Conservation (phyloP, 2,113 vertebrate genomes). For the Talpa occidentalis region DNA sequence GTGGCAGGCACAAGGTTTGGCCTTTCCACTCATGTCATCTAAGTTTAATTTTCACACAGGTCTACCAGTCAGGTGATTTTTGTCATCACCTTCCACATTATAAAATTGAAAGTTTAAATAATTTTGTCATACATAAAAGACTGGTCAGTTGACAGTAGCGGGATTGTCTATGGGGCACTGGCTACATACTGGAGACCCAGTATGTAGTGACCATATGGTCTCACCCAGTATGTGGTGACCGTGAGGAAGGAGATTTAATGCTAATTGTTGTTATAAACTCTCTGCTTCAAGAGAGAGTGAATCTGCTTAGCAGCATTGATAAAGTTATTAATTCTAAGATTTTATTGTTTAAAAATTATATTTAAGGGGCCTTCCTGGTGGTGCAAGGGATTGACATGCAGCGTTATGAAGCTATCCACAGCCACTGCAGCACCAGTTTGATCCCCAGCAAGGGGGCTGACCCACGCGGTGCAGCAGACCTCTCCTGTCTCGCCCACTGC, state of each 20-base stretch:
- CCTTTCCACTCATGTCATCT: neutral
- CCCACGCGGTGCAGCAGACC: too few species aligned
- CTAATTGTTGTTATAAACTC: neutral
- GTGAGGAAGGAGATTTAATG: too few species aligned
- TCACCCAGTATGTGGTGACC: too few species aligned
- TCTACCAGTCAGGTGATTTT: neutral
- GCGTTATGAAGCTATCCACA: too few species aligned
- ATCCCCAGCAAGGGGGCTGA: too few species aligned
- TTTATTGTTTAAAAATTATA: neutral
- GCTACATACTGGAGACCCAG: neutral
- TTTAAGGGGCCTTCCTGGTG: too few species aligned
- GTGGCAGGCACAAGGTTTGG: neutral
- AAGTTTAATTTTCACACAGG: neutral
- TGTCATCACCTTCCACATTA: neutral
- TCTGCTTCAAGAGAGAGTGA: neutral
- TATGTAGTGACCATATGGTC: too few species aligned
- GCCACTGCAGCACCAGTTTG: too few species aligned
- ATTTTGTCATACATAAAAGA: neutral
- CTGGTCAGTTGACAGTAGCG: neutral
- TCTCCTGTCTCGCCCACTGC: too few species aligned
- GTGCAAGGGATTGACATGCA: too few species aligned
- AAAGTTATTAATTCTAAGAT: neutral
- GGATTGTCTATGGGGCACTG: neutral
- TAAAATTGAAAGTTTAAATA: neutral
- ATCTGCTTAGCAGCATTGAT: neutral